Evolutionary conservation across 1,140 invertebrate species (phyloP), one percentile per base, ranked within the genome.

Genomic region (Scaptomyza montana): DNA sequence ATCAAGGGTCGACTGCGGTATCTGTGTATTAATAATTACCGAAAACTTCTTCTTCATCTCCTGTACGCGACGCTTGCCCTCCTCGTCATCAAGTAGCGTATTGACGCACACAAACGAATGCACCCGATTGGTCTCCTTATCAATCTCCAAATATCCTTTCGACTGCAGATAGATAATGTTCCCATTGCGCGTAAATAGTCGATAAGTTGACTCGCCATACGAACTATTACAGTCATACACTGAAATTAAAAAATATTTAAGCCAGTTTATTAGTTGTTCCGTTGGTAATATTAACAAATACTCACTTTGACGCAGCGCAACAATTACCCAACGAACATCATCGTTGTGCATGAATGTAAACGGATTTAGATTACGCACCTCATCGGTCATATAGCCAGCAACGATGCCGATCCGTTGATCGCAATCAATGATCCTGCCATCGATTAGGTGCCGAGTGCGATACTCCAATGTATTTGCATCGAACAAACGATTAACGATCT

Each of bases 321-420:
- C 95, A 85, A 97, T 95, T 8, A 96, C 95, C 95, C 96, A 97
- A 71, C 95, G 93, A 5, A 96, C 95, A 90, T 98, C 97, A 53
- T 97, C 96, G 57, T 94, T 94, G 91, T 97, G 96, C 95, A 98
- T 97, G 82, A 96, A 98, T 65, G 94, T 95, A 86, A 98, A 97
- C 0, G 96, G 97, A 69, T 95, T 97, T 36, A 95, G 90, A 5
- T 96, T 96, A 21, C 94, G 93, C 7, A 98, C 96, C 92, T 98
- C 97, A 56, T 96, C 94, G 1, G 95, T 94, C 94, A 98, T 94
- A 90, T 97, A 97, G 1, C 97, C 97, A 30, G 96, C 96, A 1
- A 97, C 95, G 13, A 96, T 93, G 0, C 96, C 96, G 67, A 98
- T 97, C 74, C 97, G 94, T 72, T 97, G 96, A 92, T 98, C 97